These are phyloP conservation scores for Colletes gigas DNA, from an alignment of 1,140 invertebrate genomes.

Conservation along the genomic window DNA sequence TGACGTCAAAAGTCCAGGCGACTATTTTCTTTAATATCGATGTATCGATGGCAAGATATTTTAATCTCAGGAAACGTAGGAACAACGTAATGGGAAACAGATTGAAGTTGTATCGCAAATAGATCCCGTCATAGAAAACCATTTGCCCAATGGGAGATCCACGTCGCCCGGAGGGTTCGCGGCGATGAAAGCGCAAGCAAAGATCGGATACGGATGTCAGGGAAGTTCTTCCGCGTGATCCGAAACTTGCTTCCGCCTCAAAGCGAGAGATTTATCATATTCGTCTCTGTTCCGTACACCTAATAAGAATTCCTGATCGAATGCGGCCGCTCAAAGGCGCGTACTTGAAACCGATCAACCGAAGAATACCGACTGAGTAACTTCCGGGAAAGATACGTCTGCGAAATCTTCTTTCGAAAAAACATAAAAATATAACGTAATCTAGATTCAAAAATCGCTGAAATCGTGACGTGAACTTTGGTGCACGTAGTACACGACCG, in stretches of 20 bases:
- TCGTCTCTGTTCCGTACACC: not conserved
- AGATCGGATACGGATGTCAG: not conserved
- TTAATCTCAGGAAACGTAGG: not conserved
- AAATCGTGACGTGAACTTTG: not conserved
- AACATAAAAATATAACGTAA: too few relatives aligned
- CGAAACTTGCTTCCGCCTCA: not conserved
- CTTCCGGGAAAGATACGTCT: not conserved
- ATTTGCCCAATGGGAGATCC: not conserved
- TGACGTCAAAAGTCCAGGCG: too few relatives aligned
- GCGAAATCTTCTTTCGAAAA: not conserved
- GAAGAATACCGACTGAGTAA: too few relatives aligned
- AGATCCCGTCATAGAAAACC: not conserved
- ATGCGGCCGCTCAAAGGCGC: not conserved
- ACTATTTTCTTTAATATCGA: too few relatives aligned
- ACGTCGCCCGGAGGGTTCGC: not conserved
- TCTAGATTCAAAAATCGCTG: too few relatives aligned
- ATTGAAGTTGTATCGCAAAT: too few relatives aligned
- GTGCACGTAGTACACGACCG: not conserved
- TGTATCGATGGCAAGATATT: not conserved
- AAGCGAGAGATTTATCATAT: slow-evolving; percentile 17
- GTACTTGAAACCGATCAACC: slow-evolving; percentile 1
- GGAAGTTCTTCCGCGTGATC: not conserved
- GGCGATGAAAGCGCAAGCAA: not conserved
- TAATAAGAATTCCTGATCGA: slow-evolving; percentile 33
- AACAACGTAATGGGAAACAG: not conserved